Conservation (phyloP, 2,888 invertebrate genomes). For the Mythimna lalbum region DNA sequence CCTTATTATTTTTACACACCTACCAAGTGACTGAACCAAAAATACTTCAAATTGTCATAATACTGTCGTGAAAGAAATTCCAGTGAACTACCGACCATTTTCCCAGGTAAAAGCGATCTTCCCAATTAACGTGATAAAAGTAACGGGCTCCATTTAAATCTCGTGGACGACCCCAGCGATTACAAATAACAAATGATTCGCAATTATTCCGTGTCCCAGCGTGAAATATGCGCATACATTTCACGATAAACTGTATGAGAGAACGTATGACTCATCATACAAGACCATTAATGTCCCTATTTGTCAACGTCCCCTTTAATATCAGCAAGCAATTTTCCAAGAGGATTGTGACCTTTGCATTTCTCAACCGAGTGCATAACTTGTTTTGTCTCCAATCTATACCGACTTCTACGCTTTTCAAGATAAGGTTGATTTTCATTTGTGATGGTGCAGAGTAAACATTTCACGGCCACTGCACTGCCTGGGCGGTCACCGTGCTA, state of each 20-base stretch:
- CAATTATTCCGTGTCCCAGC: conserved; percentile 41
- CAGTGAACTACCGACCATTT: not conserved
- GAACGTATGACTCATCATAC: conserved; percentile 39
- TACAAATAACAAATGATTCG: conserved; percentile 50
- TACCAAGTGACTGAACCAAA: not conserved
- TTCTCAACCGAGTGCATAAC: conserved; percentile 67
- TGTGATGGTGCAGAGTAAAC: conserved; percentile 48
- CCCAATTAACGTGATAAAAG: conserved; percentile 9
- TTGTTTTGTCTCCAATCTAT: conserved; percentile 36
- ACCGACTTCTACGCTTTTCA: conserved; percentile 36
- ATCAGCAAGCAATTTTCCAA: conserved; percentile 74
- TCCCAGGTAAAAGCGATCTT: not conserved
- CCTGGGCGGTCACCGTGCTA: conserved; percentile 63
- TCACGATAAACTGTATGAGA: conserved; percentile 12
- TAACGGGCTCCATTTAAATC: conserved; percentile 28
- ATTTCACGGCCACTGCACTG: conserved; percentile 78
- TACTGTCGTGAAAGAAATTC: conserved; percentile 2
- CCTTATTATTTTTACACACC: too few species aligned
- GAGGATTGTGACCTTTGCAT: conserved; percentile 74
- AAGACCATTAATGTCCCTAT: conserved; percentile 38
- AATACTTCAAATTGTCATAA: conserved; percentile 2
- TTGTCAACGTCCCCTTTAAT: conserved; percentile 65
- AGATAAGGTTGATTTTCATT: conserved; percentile 59
- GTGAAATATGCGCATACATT: conserved; percentile 56
- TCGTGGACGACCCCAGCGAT: conserved; percentile 13